These are phyloP conservation scores for Stichopus horrens DNA, from an alignment of 53 echinoderm and acorn worm species.

Conservation along the genomic window DNA sequence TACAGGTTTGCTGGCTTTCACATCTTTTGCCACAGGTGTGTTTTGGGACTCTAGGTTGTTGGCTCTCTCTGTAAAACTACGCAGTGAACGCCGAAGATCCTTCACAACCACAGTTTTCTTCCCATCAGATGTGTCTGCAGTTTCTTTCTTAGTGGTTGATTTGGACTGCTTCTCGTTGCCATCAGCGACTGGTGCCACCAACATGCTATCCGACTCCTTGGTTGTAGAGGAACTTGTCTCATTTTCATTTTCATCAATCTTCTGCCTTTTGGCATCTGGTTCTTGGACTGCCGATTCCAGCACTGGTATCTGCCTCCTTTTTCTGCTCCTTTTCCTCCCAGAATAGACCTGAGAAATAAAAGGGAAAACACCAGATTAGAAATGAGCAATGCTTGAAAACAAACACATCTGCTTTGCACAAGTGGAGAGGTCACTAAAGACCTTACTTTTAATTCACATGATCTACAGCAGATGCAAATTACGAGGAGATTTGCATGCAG, in stretches of 20 bases:
- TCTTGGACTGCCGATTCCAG: constrained; percentile 66
- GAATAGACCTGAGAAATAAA: constrained; percentile 64
- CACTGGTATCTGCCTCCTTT: constrained; percentile 74
- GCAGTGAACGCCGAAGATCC: constrained; percentile 42
- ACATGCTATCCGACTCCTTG: constrained; percentile 6
- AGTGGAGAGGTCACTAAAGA: too few relatives aligned
- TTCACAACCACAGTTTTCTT: constrained; percentile 17
- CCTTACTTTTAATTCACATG: too few relatives aligned
- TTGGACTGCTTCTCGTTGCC: not conserved
- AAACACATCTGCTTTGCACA: too few relatives aligned
- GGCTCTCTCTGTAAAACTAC: constrained; percentile 47
- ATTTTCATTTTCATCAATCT: constrained; percentile 39
- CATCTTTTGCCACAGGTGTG: constrained; percentile 17
- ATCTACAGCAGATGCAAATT: too few relatives aligned
- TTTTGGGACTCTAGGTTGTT: constrained; percentile 39
- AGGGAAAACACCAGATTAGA: not conserved
- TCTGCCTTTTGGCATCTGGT: constrained; percentile 66
- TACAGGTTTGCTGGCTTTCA: constrained; percentile 40
- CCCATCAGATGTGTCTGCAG: not conserved
- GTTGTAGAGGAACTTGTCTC: constrained; percentile 7
- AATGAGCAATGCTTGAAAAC: not conserved
- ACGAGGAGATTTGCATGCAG: too few relatives aligned
- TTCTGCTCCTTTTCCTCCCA: constrained; percentile 65
- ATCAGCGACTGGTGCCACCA: not conserved
- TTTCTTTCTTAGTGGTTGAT: constrained; percentile 5